These are phyloP conservation scores for Pterois miles DNA, from an alignment of 2,797 vertebrate genomes.

Conservation along the genomic window DNA sequence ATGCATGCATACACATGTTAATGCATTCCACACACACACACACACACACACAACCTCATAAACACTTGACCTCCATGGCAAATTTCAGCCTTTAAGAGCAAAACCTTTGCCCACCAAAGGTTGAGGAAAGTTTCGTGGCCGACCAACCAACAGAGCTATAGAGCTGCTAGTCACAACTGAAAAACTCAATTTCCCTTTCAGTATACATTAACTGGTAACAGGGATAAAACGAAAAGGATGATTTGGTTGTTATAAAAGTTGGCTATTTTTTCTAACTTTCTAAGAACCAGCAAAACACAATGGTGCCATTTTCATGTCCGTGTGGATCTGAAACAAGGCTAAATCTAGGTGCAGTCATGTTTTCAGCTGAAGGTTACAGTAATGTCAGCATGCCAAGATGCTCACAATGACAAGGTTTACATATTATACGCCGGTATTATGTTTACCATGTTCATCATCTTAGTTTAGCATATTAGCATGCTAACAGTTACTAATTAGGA, in stretches of 20 bases:
- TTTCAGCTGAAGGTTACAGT: neutral
- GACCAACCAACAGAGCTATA: neutral
- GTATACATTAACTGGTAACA: neutral
- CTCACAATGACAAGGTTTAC: neutral
- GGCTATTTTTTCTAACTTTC: neutral
- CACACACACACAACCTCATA: too few relatives aligned
- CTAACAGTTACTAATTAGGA: neutral
- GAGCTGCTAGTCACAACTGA: neutral
- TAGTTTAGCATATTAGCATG: neutral
- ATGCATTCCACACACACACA: too few relatives aligned
- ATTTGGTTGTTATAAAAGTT: too few relatives aligned
- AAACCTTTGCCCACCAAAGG: too few relatives aligned
- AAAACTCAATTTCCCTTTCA: neutral
- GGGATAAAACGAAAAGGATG: too few relatives aligned
- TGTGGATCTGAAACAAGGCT: neutral
- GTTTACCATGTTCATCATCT: neutral
- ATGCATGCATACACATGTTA: too few relatives aligned
- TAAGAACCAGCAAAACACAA: neutral
- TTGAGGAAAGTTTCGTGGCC: too few relatives aligned
- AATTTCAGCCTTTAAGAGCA: too few relatives aligned
- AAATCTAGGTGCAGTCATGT: too few relatives aligned
- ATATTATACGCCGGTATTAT: neutral
- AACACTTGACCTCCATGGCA: too few relatives aligned
- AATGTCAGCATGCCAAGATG: neutral
- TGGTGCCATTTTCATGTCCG: neutral